These are phyloP conservation scores for Cathartes aura DNA, from an alignment of 2,113 vertebrate species.

Conservation along the genomic window DNA sequence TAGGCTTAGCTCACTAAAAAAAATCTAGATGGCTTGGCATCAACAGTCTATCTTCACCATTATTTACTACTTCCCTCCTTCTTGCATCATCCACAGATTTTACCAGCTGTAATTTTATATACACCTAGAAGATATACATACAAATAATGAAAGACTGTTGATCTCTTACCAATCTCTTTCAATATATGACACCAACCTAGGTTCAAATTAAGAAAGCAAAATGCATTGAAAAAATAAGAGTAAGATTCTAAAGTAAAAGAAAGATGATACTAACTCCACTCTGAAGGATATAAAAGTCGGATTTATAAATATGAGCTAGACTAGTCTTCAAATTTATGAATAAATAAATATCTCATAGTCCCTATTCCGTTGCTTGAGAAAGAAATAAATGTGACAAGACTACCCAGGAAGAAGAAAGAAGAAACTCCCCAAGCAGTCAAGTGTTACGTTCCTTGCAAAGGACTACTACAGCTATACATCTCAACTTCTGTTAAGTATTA, in stretches of 20 bases:
- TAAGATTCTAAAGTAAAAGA: neutral
- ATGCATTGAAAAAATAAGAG: neutral
- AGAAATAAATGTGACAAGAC: neutral
- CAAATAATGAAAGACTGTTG: neutral
- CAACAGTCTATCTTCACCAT: neutral
- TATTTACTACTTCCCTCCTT: neutral
- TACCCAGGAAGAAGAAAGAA: neutral
- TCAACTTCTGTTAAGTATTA: neutral
- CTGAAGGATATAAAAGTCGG: neutral
- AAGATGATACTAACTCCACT: neutral
- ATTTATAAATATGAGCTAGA: neutral
- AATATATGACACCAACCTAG: neutral
- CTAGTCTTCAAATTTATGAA: neutral
- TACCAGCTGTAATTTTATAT: neutral
- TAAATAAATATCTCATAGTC: neutral
- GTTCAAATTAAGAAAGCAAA: neutral
- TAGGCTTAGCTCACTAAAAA: neutral
- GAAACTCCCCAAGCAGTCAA: neutral
- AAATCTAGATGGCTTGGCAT: neutral
- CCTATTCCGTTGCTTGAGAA: neutral
- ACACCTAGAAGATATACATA: neutral
- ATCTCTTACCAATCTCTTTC: neutral
- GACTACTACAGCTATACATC: neutral
- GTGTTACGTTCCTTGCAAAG: neutral
- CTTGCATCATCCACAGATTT: neutral